These are phyloP conservation scores for Batillaria attramentaria DNA, from an alignment of 1,140 invertebrate genomes.

Conservation along the genomic window DNA sequence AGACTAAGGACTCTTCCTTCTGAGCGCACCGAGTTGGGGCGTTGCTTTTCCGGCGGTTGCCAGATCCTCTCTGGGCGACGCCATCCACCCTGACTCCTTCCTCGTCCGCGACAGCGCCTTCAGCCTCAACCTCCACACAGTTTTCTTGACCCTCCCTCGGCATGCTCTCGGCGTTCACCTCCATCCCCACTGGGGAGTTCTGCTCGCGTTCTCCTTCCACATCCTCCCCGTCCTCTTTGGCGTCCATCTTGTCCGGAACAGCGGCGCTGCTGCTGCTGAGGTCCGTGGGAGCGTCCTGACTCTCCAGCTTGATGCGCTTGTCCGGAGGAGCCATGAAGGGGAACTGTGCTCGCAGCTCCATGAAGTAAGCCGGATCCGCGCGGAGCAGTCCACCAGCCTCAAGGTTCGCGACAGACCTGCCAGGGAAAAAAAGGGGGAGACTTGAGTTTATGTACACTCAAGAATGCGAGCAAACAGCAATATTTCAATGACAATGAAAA, in stretches of 20 bases:
- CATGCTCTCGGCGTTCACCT: too few species aligned
- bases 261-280: conserved; percentile 43
- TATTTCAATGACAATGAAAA: too few species aligned
- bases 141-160: too few species aligned
- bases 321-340: conserved; percentile 61
- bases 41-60: conserved; percentile 89
- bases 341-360: conserved; percentile 61
- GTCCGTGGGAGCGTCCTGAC: conserved; percentile 54
- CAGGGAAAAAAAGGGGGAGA: conserved; percentile 98
- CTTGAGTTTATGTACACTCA: too few species aligned
- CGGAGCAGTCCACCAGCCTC: conserved; percentile 45
- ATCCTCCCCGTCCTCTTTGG: too few species aligned
- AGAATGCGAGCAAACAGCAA: too few species aligned
- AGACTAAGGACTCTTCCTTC: conserved; percentile 47
- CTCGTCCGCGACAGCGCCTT: conserved; percentile 70
- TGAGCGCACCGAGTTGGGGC: conserved; percentile 88
- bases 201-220: too few species aligned
- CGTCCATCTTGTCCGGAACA: too few species aligned
- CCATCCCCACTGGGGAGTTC: too few species aligned
- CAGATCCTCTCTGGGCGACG: conserved; percentile 66
- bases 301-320: conserved; percentile 60
- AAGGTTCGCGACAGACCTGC: conserved; percentile 78
- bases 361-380: conserved; percentile 57
- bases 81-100: conserved; percentile 53
- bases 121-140: conserved; percentile 57